These are phyloP conservation scores for Nymphalis polychloros DNA, from an alignment of 2,888 invertebrate species.

Conservation along the genomic window DNA sequence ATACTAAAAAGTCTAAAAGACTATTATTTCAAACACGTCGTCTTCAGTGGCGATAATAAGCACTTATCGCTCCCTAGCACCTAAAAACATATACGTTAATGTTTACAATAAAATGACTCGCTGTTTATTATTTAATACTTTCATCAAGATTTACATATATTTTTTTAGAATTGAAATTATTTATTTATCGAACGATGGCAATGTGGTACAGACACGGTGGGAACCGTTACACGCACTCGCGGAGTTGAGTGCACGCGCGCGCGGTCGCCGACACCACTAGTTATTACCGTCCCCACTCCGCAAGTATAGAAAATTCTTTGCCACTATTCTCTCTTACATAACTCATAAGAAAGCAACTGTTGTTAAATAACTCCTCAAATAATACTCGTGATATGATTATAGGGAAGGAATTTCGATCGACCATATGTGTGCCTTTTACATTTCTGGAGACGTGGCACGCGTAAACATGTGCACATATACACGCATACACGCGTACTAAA, in stretches of 20 bases:
- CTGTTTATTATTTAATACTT: neutral
- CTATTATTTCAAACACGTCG: too few relatives aligned
- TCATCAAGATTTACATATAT: neutral
- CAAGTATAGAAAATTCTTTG: slow-evolving; percentile 34
- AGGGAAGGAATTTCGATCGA: slow-evolving; percentile 25
- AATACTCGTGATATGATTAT: slow-evolving; percentile 23
- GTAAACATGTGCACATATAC: slow-evolving; percentile 46
- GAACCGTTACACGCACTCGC: slow-evolving; percentile 74
- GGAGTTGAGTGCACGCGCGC: slow-evolving; percentile 74
- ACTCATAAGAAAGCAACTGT: slow-evolving; percentile 22
- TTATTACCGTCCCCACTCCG: slow-evolving; percentile 51
- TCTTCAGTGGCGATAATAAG: too few relatives aligned
- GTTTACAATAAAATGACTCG: neutral
- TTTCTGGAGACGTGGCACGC: slow-evolving; percentile 51
- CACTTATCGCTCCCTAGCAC: too few relatives aligned
- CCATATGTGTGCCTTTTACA: slow-evolving; percentile 31
- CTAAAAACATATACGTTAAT: too few relatives aligned
- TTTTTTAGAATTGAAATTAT: slow-evolving; percentile 24
- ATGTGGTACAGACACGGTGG: slow-evolving; percentile 56
- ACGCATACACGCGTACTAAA: slow-evolving; percentile 44
- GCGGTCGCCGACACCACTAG: slow-evolving; percentile 75
- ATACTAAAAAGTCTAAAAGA: too few relatives aligned
- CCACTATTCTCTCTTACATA: slow-evolving; percentile 25
- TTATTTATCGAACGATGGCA: slow-evolving; percentile 39
- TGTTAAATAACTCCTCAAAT: slow-evolving; percentile 28